Percentiles rank a stretch among this genome's conserved stretches.
Conservation (phyloP, 2,113 vertebrate genomes). For the Centropus bengalensis region DNA sequence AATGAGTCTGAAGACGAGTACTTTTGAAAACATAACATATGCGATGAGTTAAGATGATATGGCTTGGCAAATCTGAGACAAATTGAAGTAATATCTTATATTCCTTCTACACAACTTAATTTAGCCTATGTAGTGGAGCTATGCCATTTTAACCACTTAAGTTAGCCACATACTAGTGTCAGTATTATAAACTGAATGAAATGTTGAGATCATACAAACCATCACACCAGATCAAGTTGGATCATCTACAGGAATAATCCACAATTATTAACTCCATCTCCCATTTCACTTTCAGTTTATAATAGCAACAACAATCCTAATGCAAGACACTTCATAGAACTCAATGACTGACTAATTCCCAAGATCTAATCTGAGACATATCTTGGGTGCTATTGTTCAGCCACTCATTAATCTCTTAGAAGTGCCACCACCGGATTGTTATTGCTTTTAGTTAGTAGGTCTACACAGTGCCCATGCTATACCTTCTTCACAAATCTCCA, state of each 20-base stretch:
- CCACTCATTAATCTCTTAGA: slow-evolving; percentile 37
- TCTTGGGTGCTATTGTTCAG: neutral
- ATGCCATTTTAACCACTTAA: slow-evolving; percentile 8
- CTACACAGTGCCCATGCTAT: slow-evolving; percentile 71
- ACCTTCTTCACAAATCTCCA: slow-evolving; percentile 69
- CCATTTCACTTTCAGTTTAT: slow-evolving; percentile 71
- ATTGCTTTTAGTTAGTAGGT: slow-evolving; percentile 71
- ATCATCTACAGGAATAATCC: slow-evolving; percentile 20
- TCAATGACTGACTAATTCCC: neutral
- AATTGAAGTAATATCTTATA: neutral
- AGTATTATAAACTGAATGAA: slow-evolving; percentile 74
- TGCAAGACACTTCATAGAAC: slow-evolving; percentile 22
- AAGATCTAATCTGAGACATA: neutral
- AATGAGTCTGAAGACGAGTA: neutral
- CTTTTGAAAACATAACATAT: slow-evolving; percentile 28
- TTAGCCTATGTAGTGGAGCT: neutral
- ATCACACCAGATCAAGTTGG: neutral
- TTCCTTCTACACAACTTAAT: neutral
- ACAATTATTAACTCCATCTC: neutral
- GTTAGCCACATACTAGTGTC: slow-evolving; percentile 44
- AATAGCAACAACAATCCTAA: slow-evolving; percentile 74
- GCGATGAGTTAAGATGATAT: neutral
- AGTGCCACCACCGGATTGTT: slow-evolving; percentile 59
- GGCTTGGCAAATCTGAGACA: neutral
- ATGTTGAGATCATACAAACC: slow-evolving; percentile 49